Conservation (phyloP, 2,113 vertebrate species). For the Oncorhynchus gorbuscha region DNA sequence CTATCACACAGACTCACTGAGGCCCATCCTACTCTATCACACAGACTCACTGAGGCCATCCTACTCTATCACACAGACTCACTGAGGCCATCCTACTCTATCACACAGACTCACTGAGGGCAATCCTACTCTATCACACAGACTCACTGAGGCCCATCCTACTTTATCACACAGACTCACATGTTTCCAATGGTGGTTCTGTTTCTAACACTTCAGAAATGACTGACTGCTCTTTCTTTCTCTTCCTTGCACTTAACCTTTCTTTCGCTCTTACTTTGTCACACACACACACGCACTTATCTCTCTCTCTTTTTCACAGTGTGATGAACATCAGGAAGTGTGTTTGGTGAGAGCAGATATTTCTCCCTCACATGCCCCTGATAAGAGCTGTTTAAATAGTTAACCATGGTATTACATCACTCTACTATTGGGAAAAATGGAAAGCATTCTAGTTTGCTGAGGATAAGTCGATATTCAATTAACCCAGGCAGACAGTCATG, state of each 20-base stretch:
- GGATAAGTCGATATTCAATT: slow-evolving; percentile 76
- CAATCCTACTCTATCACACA: too few relatives aligned
- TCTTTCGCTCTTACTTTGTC: too few relatives aligned
- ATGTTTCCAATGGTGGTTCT: slow-evolving; percentile 2
- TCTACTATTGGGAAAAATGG: slow-evolving; percentile 47
- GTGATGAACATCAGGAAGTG: slow-evolving; percentile 33
- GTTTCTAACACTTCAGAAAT: not conserved
- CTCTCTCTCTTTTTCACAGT: not conserved
- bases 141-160: too few relatives aligned
- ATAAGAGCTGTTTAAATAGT: slow-evolving; percentile 57
- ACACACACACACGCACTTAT: not conserved
- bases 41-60: too few relatives aligned
- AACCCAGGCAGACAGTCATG: slow-evolving; percentile 55
- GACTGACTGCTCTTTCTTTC: too few relatives aligned
- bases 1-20: too few relatives aligned
- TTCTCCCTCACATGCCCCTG: slow-evolving; percentile 38
- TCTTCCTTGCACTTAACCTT: not conserved
- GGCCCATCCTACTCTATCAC: too few relatives aligned
- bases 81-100: too few relatives aligned
- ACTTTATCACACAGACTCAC: too few relatives aligned
- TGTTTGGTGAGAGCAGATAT: slow-evolving; percentile 22
- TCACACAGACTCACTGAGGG: too few relatives aligned
- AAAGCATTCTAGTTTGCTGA: slow-evolving; percentile 49
- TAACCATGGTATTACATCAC: slow-evolving; percentile 48
- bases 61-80: too few relatives aligned